phyloP scores from a whole-genome alignment of 2,113 vertebrate species.

The Hypomesus transpacificus region DNA sequence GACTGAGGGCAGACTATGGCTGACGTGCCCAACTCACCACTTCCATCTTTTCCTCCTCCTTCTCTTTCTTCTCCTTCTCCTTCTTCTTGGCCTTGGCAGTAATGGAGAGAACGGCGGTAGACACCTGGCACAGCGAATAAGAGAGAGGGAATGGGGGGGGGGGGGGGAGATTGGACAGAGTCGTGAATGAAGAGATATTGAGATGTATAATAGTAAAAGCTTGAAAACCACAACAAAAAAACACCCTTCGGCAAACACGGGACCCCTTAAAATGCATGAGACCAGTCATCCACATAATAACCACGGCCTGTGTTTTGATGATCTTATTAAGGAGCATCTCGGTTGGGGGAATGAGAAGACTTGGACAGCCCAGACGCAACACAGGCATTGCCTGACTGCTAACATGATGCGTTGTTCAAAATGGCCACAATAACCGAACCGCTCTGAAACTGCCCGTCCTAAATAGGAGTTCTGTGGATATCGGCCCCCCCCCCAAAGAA shows the following conservation, averaged over 20 bases:
- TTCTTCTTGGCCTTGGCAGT: conserved; percentile 99
- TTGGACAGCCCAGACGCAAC: too few species aligned
- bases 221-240: neutral
- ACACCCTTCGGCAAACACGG: neutral
- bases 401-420: neutral
- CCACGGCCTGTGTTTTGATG: neutral
- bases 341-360: neutral
- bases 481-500: too few species aligned
- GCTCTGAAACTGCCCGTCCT: neutral
- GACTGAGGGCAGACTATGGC: neutral
- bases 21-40: conserved; percentile 78
- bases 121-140: conserved; percentile 77
- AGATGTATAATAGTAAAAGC: neutral
- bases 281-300: conserved; percentile 36
- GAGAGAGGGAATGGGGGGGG: neutral
- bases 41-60: conserved; percentile 97
- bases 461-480: neutral
- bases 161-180: neutral
- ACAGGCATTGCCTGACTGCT: neutral
- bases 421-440: neutral
- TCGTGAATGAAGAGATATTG: neutral
- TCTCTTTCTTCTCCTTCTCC: conserved; percentile 92
- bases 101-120: conserved; percentile 96
- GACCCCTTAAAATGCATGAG: conserved; percentile 15
- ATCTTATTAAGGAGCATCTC: neutral